Conservation (phyloP, 2,888 invertebrate genomes). For the Drosophila merina region DNA sequence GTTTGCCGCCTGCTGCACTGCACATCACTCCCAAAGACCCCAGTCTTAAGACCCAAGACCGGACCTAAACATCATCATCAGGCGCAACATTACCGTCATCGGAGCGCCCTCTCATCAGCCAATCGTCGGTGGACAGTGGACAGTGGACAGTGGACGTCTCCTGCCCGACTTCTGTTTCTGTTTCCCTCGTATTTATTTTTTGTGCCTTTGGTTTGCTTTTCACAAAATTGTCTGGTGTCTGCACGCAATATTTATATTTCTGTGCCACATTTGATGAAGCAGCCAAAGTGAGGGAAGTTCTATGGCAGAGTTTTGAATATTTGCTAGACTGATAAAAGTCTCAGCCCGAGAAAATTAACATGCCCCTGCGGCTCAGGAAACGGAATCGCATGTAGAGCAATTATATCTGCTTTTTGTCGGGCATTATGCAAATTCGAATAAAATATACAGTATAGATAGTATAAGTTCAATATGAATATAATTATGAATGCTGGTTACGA, state of each 20-base stretch:
- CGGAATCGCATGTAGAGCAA: slow-evolving; percentile 61
- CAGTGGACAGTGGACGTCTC: slow-evolving; percentile 18
- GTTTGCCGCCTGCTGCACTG: slow-evolving; percentile 24
- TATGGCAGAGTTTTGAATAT: slow-evolving; percentile 65
- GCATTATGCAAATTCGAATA: slow-evolving; percentile 29
- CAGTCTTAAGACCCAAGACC: background rate
- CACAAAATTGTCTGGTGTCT: slow-evolving; percentile 65
- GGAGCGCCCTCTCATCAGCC: slow-evolving; percentile 53
- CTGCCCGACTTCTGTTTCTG: slow-evolving; percentile 62
- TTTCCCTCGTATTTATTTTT: slow-evolving; percentile 47
- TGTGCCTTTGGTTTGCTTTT: slow-evolving; percentile 29
- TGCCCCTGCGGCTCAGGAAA: slow-evolving; percentile 60
- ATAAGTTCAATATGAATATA: too few relatives aligned
- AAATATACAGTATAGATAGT: background rate
- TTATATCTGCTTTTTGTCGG: slow-evolving; percentile 20
- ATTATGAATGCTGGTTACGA: too few relatives aligned
- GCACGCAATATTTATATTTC: slow-evolving; percentile 60
- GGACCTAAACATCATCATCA: slow-evolving; percentile 64
- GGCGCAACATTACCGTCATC: slow-evolving; percentile 33
- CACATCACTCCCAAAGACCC: slow-evolving; percentile 23
- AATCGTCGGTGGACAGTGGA: slow-evolving; percentile 43
- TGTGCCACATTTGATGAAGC: slow-evolving; percentile 26
- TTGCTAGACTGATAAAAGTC: slow-evolving; percentile 62
- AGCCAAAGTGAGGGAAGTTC: slow-evolving; percentile 46
- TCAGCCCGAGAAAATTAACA: slow-evolving; percentile 59